Evolutionary conservation across 2,888 invertebrate species (phyloP).

Genomic region (Oegoconia quadripuncta): DNA sequence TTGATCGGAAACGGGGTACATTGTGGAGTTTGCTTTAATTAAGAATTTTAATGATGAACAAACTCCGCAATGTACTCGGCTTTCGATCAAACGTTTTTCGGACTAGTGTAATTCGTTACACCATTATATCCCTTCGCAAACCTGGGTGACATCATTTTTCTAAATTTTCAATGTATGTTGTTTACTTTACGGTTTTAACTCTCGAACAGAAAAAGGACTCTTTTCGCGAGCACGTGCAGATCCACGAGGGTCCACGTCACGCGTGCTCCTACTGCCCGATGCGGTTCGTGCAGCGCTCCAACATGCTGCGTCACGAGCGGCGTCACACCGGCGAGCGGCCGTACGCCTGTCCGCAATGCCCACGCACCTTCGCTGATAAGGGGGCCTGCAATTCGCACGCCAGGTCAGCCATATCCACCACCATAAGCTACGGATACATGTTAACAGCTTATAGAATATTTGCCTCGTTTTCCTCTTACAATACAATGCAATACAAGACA

Average conservation of each 20-base stretch:
- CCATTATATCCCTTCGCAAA: too few species aligned
- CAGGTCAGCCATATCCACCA: conserved; percentile 46
- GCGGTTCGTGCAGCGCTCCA: conserved; percentile 79
- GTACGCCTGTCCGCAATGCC: conserved; percentile 74
- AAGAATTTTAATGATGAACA: too few species aligned
- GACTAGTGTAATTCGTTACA: background rate
- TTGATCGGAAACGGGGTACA: too few species aligned
- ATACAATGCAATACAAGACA: too few species aligned
- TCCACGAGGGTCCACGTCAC: conserved; percentile 79
- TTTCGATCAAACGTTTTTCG: too few species aligned
- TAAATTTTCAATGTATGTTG: background rate
- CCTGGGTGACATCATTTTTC: too few species aligned
- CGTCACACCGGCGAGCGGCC: conserved; percentile 79
- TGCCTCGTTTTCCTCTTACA: too few species aligned
- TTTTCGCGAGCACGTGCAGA: conserved; percentile 77
- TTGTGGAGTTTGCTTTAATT: too few species aligned
- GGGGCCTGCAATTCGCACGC: conserved; percentile 77
- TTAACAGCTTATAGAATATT: too few species aligned
- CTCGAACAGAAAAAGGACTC: conserved; percentile 71
- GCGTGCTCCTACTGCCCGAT: conserved; percentile 80
- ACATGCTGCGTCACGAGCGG: conserved; percentile 77
- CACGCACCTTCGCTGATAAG: conserved; percentile 76
- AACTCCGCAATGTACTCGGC: too few species aligned
- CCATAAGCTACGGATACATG: conserved; percentile 55
- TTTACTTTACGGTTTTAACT: background rate